Percentiles rank a stretch among this genome's conserved stretches.
Evolutionary conservation across 2,113 vertebrate genomes (phyloP).

Genomic region (Gallinago jamesoni): DNA sequence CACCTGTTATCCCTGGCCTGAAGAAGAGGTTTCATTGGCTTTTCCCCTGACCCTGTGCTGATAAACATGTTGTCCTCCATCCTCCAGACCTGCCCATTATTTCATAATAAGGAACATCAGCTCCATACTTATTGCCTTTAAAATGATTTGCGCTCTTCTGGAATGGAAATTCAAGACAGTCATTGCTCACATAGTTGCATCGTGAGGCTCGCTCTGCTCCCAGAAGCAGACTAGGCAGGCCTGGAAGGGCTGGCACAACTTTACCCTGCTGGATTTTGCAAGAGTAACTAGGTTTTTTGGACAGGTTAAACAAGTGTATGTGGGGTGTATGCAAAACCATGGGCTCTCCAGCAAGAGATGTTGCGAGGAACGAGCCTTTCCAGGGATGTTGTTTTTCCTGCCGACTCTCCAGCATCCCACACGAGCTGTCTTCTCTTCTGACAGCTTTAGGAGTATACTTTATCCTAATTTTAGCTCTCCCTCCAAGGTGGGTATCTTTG

Average conservation of each 20-base stretch:
- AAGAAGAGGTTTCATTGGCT: background rate
- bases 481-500: slow-evolving; percentile 22
- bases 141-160: background rate
- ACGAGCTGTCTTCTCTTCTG: background rate
- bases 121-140: background rate
- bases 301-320: background rate
- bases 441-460: background rate
- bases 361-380: background rate
- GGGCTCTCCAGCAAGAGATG: background rate
- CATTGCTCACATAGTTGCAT: background rate
- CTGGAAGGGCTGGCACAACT: background rate
- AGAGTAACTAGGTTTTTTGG: background rate
- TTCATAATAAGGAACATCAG: background rate
- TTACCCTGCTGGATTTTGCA: background rate
- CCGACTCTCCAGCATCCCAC: background rate
- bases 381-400: background rate
- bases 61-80: accelerated
- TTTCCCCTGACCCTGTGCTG: background rate
- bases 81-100: background rate
- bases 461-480: slow-evolving; percentile 68
- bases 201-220: background rate
- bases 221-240: background rate
- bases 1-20: background rate
- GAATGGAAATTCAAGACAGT: background rate
- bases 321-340: background rate